Conservation (phyloP, 2,888 invertebrate genomes). For the Germaria angustata region DNA sequence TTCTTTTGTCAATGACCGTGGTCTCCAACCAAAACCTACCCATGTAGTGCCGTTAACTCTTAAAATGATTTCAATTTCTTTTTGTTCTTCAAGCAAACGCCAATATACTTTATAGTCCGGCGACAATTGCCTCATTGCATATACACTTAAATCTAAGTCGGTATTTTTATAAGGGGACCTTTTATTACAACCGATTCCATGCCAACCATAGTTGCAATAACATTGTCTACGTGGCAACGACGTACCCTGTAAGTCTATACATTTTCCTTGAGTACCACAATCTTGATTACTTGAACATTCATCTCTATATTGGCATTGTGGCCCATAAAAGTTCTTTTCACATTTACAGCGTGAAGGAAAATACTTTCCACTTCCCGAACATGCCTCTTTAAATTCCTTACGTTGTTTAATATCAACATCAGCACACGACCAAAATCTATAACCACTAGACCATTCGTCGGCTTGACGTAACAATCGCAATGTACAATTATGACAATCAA, state of each 20-base stretch:
- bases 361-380: constrained; percentile 91
- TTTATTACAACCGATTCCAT: constrained; percentile 90
- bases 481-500: constrained; percentile 93
- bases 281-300: constrained; percentile 92
- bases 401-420: constrained; percentile 92
- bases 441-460: constrained; percentile 91
- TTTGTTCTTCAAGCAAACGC: constrained; percentile 89
- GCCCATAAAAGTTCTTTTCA: constrained; percentile 89
- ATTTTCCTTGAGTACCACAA: constrained; percentile 92
- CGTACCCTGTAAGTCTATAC: constrained; percentile 89
- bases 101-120: constrained; percentile 90
- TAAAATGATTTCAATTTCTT: constrained; percentile 93
- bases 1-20: constrained; percentile 85
- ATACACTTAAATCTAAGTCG: constrained; percentile 86
- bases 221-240: constrained; percentile 91
- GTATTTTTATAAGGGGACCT: constrained; percentile 88
- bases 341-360: constrained; percentile 89
- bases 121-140: constrained; percentile 86
- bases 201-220: constrained; percentile 94
- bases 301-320: constrained; percentile 92
- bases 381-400: constrained; percentile 89
- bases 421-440: constrained; percentile 97
- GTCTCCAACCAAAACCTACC: constrained; percentile 95
- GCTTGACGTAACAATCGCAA: constrained; percentile 94
- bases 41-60: constrained; percentile 94